Evolutionary conservation across 1,140 invertebrate species (phyloP).

Genomic region (Calephelis virginiensis): DNA sequence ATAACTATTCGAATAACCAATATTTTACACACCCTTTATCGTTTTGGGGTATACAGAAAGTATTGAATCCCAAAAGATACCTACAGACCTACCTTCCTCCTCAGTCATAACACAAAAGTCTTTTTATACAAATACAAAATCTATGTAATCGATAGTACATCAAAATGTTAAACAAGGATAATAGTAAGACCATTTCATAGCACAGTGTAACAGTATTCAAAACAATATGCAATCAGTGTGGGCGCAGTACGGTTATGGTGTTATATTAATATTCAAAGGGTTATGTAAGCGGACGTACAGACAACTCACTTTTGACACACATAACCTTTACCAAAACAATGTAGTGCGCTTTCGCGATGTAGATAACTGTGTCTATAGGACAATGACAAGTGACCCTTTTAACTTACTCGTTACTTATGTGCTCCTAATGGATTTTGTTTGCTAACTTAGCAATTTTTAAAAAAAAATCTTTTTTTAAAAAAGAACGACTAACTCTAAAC

Average conservation of each 20-base stretch:
- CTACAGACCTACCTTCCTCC: too few species aligned
- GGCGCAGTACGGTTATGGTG: slow-evolving; percentile 22
- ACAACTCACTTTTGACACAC: slow-evolving; percentile 28
- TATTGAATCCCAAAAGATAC: too few species aligned
- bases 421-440: not conserved
- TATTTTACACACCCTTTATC: too few species aligned
- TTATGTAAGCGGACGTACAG: slow-evolving; percentile 27
- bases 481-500: too few species aligned
- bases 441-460: not conserved
- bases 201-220: slow-evolving; percentile 17
- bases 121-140: too few species aligned
- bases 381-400: slow-evolving; percentile 12
- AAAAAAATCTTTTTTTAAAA: not conserved
- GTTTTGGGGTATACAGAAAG: too few species aligned
- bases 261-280: slow-evolving; percentile 22
- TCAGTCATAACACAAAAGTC: too few species aligned
- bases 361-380: slow-evolving; percentile 14
- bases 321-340: slow-evolving; percentile 30
- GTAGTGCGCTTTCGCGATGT: slow-evolving; percentile 19
- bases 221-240: slow-evolving; percentile 25
- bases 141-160: not conserved
- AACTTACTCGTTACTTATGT: slow-evolving; percentile 5
- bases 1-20: too few species aligned
- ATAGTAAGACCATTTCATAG: not conserved
- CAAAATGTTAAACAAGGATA: not conserved